Evolutionary conservation across 2,113 vertebrate species (phyloP).

Genomic region (Turdus rufiventris): DNA sequence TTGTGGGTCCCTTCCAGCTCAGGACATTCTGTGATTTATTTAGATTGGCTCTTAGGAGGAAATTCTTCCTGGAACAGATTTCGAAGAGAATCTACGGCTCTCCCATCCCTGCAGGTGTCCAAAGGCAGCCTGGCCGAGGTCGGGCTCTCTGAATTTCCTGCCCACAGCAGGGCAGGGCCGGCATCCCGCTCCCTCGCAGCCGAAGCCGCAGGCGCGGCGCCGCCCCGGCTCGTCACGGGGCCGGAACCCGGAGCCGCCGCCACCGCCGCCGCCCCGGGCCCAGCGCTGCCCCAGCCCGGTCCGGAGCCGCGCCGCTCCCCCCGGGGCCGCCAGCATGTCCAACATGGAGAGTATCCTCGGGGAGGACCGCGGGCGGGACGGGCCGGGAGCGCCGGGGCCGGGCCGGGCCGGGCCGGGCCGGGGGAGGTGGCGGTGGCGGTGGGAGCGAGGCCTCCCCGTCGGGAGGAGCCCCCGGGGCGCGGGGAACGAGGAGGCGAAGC

Average conservation of each 20-base stretch:
- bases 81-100: too few species aligned
- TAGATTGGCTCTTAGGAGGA: not conserved
- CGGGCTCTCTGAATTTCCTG: rapidly evolving
- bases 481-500: not conserved
- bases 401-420: not conserved
- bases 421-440: not conserved
- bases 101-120: rapidly evolving
- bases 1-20: not conserved
- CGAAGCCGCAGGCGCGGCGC: not conserved
- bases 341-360: not conserved
- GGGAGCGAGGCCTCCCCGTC: not conserved
- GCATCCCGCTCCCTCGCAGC: too few species aligned
- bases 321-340: not conserved
- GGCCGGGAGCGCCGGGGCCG: not conserved
- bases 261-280: not conserved
- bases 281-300: not conserved
- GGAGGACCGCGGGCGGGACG: not conserved
- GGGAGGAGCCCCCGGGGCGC: not conserved
- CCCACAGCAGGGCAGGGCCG: not conserved
- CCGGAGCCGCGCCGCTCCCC: not conserved
- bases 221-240: not conserved
- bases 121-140: rapidly evolving
- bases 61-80: not conserved
- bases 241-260: not conserved
- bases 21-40: not conserved